Conservation (phyloP, 2,797 vertebrate genomes). For the Micrastur ruficollis region DNA sequence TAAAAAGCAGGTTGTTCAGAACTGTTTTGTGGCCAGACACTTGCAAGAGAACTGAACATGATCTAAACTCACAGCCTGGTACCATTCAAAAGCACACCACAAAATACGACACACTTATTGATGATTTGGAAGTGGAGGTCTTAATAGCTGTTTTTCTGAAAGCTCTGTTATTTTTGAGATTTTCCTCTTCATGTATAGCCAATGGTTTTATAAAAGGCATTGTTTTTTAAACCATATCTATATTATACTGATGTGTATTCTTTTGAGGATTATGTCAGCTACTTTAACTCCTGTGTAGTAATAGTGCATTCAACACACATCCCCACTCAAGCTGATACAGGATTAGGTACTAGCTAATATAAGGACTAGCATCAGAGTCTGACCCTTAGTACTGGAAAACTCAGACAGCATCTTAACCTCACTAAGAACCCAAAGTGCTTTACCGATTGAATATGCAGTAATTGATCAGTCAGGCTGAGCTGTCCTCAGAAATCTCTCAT, state of each 20-base stretch:
- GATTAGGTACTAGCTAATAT: not conserved
- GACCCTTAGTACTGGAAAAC: not conserved
- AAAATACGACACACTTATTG: not conserved
- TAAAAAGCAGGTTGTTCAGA: slow-evolving; percentile 2
- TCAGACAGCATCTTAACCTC: not conserved
- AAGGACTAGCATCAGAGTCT: not conserved
- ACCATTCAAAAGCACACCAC: not conserved
- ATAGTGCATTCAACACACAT: not conserved
- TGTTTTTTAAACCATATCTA: not conserved
- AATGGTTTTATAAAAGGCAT: not conserved
- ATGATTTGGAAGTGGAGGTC: not conserved
- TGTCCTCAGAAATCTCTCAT: not conserved
- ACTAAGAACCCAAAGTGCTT: not conserved
- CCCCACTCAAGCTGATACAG: not conserved
- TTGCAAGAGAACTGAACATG: not conserved
- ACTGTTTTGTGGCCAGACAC: not conserved
- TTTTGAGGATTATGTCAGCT: not conserved
- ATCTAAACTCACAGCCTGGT: not conserved
- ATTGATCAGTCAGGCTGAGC: not conserved
- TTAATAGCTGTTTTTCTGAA: not conserved
- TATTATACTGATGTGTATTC: not conserved
- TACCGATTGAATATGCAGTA: not conserved
- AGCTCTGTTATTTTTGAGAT: not conserved
- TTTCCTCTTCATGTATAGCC: not conserved
- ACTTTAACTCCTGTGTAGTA: not conserved